Conservation (phyloP, 2,888 invertebrate genomes). For the Plutella xylostella region DNA sequence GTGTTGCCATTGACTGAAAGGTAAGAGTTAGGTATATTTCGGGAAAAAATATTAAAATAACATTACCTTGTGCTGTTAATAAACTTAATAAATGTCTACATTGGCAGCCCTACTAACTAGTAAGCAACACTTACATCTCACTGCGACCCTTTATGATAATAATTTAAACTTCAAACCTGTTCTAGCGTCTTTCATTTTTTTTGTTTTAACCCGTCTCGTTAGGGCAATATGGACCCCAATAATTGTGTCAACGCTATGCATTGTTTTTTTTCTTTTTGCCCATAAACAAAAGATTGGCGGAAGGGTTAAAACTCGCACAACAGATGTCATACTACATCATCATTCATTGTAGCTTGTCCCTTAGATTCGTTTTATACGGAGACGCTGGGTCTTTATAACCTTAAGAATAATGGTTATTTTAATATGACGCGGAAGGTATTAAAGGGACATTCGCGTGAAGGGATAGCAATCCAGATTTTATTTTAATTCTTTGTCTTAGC, state of each 20-base stretch:
- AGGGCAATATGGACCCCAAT: slow-evolving; percentile 28
- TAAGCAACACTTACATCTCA: slow-evolving; percentile 60
- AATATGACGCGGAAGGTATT: too few relatives aligned
- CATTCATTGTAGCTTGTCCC: too few relatives aligned
- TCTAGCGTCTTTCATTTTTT: slow-evolving; percentile 48
- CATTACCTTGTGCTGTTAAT: background rate
- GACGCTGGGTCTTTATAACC: too few relatives aligned
- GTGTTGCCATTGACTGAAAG: too few relatives aligned
- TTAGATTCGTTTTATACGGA: too few relatives aligned
- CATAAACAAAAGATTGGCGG: slow-evolving; percentile 43
- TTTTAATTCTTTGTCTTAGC: slow-evolving; percentile 41
- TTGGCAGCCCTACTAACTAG: slow-evolving; percentile 39
- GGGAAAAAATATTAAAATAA: too few relatives aligned
- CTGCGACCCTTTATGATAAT: slow-evolving; percentile 55
- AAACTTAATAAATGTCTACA: background rate
- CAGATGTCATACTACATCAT: slow-evolving; percentile 45
- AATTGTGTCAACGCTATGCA: slow-evolving; percentile 59
- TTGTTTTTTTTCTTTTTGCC: slow-evolving; percentile 38
- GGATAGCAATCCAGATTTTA: background rate
- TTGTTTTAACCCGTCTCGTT: slow-evolving; percentile 51
- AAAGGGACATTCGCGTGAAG: too few relatives aligned
- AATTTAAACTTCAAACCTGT: slow-evolving; percentile 65
- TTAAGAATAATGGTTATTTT: too few relatives aligned
- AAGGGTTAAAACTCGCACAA: slow-evolving; percentile 40
- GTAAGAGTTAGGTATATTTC: too few relatives aligned